phyloP scores from a whole-genome alignment of 2,888 invertebrate species.

The Hesperia comma region DNA sequence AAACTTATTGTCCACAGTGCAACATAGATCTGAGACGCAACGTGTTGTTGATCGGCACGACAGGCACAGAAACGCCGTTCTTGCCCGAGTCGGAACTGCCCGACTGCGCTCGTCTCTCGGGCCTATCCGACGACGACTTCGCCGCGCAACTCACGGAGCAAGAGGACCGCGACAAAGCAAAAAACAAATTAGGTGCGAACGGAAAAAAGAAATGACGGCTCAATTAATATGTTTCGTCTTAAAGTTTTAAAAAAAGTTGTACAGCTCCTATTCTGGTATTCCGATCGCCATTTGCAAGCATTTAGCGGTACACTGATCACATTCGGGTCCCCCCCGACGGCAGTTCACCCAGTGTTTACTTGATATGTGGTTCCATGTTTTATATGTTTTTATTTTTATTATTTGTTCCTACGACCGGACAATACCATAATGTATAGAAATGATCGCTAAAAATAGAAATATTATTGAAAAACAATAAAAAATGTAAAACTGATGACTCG shows the following conservation, averaged over 20 bases:
- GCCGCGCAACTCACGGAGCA: constrained; percentile 62
- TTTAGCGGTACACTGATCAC: constrained; percentile 4
- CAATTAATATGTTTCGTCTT: not conserved
- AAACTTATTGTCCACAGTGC: constrained; percentile 83
- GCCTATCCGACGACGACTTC: constrained; percentile 86
- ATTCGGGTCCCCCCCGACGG: not conserved
- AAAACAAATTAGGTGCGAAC: constrained; percentile 85
- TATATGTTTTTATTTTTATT: constrained; percentile 5
- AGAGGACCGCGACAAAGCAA: constrained; percentile 87
- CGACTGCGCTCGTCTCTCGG: constrained; percentile 92
- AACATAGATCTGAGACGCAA: constrained; percentile 95
- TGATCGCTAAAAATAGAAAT: constrained; percentile 14
- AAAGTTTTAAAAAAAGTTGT: not conserved
- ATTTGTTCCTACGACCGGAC: not conserved
- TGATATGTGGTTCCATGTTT: not conserved
- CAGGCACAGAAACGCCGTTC: constrained; percentile 95
- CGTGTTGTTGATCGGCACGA: constrained; percentile 95
- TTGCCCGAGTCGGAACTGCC: constrained; percentile 87
- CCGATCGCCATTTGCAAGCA: constrained; percentile 15
- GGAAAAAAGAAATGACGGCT: constrained; percentile 63
- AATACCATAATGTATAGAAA: constrained; percentile 13
- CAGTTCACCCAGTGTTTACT: too few relatives aligned
- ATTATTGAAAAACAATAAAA: constrained; percentile 17
- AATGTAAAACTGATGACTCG: constrained; percentile 17
- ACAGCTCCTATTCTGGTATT: constrained; percentile 4